Base-by-base conservation (phyloP, 2,113 vertebrate genomes). In the Paradoxurus hermaphroditus region DNA sequence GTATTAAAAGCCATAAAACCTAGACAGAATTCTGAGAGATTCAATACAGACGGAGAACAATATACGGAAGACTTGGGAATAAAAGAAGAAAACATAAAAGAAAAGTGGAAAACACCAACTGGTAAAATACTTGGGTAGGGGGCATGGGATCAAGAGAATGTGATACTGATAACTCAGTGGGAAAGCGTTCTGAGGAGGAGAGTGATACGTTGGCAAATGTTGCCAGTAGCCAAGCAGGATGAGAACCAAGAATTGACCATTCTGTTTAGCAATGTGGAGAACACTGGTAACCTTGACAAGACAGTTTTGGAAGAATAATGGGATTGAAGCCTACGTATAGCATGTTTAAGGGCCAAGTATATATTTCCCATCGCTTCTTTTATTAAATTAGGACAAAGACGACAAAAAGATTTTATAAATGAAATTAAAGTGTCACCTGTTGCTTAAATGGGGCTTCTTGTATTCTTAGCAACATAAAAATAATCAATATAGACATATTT, bases 161-260 rank as follows among this genome's bases (percentile, higher is more conserved):
- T 53, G 46, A 39, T 41, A 31, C 12, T 34, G 31, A 27, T 51
- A 36, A 27, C 10, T 34, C 2, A 72, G 29, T 8, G 29, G 18
- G 8, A 16, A 46, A 23, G 21, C 27, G 4, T 77, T 51, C 21
- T 51, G 9, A 36, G 16, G 31, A 41, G 34, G 13, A n/a, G 7
- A 23, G 29, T 62, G 9, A 53, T 12, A n/a, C 29, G 2, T 1
- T 6, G 3, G 3, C 15, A n/a, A 44, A 6, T 10, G 46, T 6
- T 7, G 3, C 7, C 29, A 8, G 4, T 27, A 31, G n/a, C 21
- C 21, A 41, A 51, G 14, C n/a, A 53, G n/a, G 31, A 46, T 8
- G 31, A 77, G 16, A 29, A 82, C 11, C 4, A 27, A 46, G 4
- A 83, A n/a, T 1, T 34, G 67, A 25, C 18, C 23, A 46, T 4